These are phyloP conservation scores for Acronicta psi DNA, from an alignment of 2,888 invertebrate genomes.

Conservation along the genomic window DNA sequence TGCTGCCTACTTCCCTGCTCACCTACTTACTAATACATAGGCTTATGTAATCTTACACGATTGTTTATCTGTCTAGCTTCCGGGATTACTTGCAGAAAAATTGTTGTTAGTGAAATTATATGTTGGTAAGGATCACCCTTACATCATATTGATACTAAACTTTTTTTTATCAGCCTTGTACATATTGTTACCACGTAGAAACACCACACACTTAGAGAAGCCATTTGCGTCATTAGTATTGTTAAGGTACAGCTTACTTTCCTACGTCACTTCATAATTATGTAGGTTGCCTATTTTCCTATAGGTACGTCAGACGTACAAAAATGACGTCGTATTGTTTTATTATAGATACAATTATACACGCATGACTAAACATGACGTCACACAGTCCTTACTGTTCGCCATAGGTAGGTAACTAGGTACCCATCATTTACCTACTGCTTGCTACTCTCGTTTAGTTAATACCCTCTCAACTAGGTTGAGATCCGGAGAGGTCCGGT, in stretches of 20 bases:
- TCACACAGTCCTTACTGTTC: too few species aligned
- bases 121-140: too few species aligned
- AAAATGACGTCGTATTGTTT: too few species aligned
- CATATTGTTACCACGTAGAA: too few species aligned
- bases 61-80: conserved; percentile 22
- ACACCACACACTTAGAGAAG: neutral
- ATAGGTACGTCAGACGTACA: neutral
- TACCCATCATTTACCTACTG: too few species aligned
- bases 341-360: neutral
- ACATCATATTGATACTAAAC: too few species aligned
- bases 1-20: conserved; percentile 45
- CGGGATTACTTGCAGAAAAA: conserved; percentile 2
- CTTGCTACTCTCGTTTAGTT: too few species aligned
- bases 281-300: neutral
- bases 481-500: too few species aligned
- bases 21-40: conserved; percentile 45
- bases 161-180: too few species aligned
- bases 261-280: neutral
- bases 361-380: too few species aligned
- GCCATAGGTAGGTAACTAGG: too few species aligned
- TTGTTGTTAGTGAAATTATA: conserved; percentile 12
- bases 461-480: too few species aligned
- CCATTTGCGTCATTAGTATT: neutral
- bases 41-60: neutral
- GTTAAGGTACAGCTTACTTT: neutral